Evolutionary conservation across 2,113 vertebrate species (phyloP).

Genomic region (Bostrychus sinensis): DNA sequence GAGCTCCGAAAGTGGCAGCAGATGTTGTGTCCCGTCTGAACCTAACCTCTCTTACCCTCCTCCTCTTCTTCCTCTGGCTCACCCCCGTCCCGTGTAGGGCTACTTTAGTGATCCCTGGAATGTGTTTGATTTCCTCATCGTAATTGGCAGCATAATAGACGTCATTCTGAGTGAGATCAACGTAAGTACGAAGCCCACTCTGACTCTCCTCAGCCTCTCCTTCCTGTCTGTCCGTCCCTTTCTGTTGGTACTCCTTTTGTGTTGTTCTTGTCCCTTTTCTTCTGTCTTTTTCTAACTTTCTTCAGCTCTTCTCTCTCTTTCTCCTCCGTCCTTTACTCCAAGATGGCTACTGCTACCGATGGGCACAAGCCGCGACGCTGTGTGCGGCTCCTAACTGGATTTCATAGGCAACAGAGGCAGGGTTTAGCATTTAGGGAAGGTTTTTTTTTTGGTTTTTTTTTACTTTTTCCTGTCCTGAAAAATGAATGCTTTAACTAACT

Average conservation of each 20-base stretch:
- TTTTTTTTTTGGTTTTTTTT: background rate
- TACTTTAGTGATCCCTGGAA: slow-evolving; percentile 99
- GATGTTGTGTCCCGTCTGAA: slow-evolving; percentile 90
- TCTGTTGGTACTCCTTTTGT: slow-evolving; percentile 38
- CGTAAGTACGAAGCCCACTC: slow-evolving; percentile 94
- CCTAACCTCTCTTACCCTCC: slow-evolving; percentile 93
- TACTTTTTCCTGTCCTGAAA: slow-evolving; percentile 44
- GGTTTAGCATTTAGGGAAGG: slow-evolving; percentile 32
- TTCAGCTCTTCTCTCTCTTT: slow-evolving; percentile 22
- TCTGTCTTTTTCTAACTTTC: slow-evolving; percentile 3
- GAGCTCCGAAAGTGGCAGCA: slow-evolving; percentile 60
- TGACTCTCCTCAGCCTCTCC: slow-evolving; percentile 70
- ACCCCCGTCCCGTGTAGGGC: slow-evolving; percentile 95
- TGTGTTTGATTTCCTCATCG: slow-evolving; percentile 99
- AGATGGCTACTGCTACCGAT: slow-evolving; percentile 66
- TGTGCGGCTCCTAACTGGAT: slow-evolving; percentile 38
- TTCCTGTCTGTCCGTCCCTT: slow-evolving; percentile 53
- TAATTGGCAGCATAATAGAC: slow-evolving; percentile 99
- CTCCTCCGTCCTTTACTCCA: slow-evolving; percentile 59
- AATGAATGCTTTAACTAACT: slow-evolving; percentile 66
- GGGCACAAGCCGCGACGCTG: slow-evolving; percentile 29
- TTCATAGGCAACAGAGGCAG: slow-evolving; percentile 49
- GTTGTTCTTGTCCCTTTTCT: slow-evolving; percentile 43
- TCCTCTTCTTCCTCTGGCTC: slow-evolving; percentile 84
- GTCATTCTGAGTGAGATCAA: slow-evolving; percentile 99